Base-by-base conservation (phyloP, 2,888 invertebrate genomes). In the Stomorhina lunata region DNA sequence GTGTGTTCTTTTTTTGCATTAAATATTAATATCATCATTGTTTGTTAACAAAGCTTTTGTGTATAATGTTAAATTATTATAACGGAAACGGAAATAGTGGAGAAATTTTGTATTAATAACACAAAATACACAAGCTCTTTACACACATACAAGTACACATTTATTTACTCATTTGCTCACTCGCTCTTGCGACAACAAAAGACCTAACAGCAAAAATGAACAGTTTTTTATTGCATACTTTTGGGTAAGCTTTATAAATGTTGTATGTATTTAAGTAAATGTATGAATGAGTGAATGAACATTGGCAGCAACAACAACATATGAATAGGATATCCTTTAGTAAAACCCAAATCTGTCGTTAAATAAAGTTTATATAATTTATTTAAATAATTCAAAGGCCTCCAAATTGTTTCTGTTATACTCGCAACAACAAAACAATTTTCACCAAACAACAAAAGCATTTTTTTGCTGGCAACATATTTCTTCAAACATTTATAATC, bases 21-120 rank as follows among this genome's bases (percentile, higher is more conserved):
- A 61, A 50, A 61, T 69, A 66, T 57, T 45, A 55, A 66, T 27
- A 55, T 4, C 15, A 57, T 34, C 10, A 34, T n/a, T 29, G 9
- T 22, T 50, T 50, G 37, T 25, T 69, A 63, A 48, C 48, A 48
- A 37, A 57, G n/a, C n/a, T n/a, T n/a, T n/a, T n/a, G n/a, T n/a
- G n/a, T n/a, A n/a, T n/a, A n/a, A n/a, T n/a, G n/a, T n/a, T n/a
- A n/a, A n/a, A n/a, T n/a, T n/a, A n/a, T n/a, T n/a, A n/a, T 22
- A 69, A 2, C 53, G 76, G 63, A 80, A 76, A 66, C 22, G 69
- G 69, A 75, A 65, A 75, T 61, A 27, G 59, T n/a, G n/a, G n/a
- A n/a, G n/a, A n/a, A n/a, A n/a, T n/a, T n/a, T n/a, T n/a, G n/a
- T 71, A 37, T 65, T 76, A 76, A 76, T 48, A 80, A 20, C 20